phyloP scores from a whole-genome alignment of 2,888 invertebrate species.

The Romanomermis culicivorax region DNA sequence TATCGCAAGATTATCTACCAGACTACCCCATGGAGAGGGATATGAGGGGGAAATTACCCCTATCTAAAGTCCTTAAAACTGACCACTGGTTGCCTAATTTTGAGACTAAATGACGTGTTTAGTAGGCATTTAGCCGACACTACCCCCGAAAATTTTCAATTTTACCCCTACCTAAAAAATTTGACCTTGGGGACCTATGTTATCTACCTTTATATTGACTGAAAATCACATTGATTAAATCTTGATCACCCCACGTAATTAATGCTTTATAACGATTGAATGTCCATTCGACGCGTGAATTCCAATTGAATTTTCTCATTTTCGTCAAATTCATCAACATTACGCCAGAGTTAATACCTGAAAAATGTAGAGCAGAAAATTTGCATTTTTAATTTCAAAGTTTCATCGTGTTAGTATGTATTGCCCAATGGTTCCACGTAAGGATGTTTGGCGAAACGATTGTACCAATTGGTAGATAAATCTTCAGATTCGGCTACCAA shows the following conservation, averaged over 20 bases:
- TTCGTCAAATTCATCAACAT: constrained; percentile 90
- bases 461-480: constrained; percentile 77
- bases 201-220: no score
- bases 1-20: no score
- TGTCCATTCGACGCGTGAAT: constrained; percentile 56
- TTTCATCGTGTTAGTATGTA: constrained; percentile 7
- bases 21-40: no score
- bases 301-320: constrained; percentile 67
- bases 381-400: no score
- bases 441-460: constrained; percentile 79
- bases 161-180: no score
- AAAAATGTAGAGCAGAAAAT: constrained; percentile 8
- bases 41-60: no score
- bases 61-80: no score
- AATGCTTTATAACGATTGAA: constrained; percentile 59
- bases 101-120: no score
- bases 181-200: no score
- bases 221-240: constrained; percentile 50
- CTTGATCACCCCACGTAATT: constrained; percentile 94
- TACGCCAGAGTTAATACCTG: constrained; percentile 82
- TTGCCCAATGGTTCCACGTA: constrained; percentile 63
- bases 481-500: constrained; percentile 73
- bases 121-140: no score
- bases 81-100: no score
- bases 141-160: no score